phyloP scores from a whole-genome alignment of 2,797 vertebrate genomes.

The Lacerta bilineata region DNA sequence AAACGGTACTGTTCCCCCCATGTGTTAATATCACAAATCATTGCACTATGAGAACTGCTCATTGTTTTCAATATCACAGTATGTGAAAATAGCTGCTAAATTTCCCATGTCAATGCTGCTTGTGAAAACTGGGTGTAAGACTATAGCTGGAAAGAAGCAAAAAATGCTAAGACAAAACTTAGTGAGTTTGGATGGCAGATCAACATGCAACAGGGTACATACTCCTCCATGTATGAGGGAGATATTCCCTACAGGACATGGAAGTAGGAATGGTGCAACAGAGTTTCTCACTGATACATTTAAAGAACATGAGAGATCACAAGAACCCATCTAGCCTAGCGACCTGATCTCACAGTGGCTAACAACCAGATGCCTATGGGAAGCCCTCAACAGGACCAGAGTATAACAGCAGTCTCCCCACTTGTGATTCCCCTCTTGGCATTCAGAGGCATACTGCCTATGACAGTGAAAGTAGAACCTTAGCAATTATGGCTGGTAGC shows the following conservation, averaged over 20 bases:
- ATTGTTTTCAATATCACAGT: neutral
- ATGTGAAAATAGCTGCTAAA: neutral
- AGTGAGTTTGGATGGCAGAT: neutral
- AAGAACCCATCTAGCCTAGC: too few species aligned
- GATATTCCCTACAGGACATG: neutral
- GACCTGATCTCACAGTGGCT: too few species aligned
- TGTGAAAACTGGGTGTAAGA: neutral
- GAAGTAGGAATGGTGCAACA: neutral
- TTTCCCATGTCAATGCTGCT: neutral
- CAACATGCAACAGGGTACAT: neutral
- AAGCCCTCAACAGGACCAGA: too few species aligned
- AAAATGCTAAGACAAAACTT: neutral
- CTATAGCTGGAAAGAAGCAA: neutral
- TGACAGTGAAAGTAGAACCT: too few species aligned
- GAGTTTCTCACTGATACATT: neutral
- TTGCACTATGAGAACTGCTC: neutral
- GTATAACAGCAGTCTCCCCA: too few species aligned
- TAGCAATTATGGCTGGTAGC: too few species aligned
- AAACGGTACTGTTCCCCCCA: neutral
- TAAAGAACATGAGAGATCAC: neutral
- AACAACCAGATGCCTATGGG: too few species aligned
- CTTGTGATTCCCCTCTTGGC: too few species aligned
- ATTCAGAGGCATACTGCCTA: too few species aligned
- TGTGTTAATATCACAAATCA: neutral
- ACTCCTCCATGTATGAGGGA: neutral